Conservation (phyloP, 2,888 invertebrate species). For the Sclerodermus sp. region DNA sequence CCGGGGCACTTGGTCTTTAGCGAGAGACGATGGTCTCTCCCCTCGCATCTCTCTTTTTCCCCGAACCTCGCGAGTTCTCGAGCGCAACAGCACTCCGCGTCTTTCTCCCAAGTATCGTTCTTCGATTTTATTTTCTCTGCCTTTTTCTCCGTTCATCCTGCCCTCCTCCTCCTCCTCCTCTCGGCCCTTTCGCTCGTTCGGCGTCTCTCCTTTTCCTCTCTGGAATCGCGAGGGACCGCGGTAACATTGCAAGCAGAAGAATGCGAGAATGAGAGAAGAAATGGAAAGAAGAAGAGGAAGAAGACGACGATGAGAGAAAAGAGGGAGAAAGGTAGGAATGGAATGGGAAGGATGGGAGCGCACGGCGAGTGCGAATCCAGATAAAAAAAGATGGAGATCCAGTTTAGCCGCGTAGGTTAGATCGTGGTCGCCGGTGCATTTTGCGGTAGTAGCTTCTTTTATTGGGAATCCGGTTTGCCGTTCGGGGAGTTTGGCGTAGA, state of each 20-base stretch:
- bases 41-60: too few relatives aligned
- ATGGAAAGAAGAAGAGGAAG: not conserved
- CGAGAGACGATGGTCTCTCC: too few relatives aligned
- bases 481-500: slow-evolving; percentile 9
- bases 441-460: slow-evolving; percentile 41
- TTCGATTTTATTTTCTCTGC: too few relatives aligned
- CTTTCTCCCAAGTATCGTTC: too few relatives aligned
- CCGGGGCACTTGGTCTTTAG: slow-evolving; percentile 10
- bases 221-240: too few relatives aligned
- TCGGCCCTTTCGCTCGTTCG: slow-evolving; percentile 16
- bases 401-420: slow-evolving; percentile 39
- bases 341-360: too few relatives aligned
- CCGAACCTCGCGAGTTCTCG: too few relatives aligned
- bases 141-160: slow-evolving; percentile 16
- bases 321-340: not conserved
- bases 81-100: too few relatives aligned
- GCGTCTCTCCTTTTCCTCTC: slow-evolving; percentile 2
- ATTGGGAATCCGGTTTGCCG: slow-evolving; percentile 55
- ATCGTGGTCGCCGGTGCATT: slow-evolving; percentile 34
- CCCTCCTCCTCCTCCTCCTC: slow-evolving; percentile 5
- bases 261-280: not conserved
- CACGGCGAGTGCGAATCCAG: too few relatives aligned
- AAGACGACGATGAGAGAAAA: not conserved
- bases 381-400: too few relatives aligned
- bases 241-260: too few relatives aligned